Conservation (phyloP, 64 coral and sea anemone genomes). For the Montipora efflorescens region DNA sequence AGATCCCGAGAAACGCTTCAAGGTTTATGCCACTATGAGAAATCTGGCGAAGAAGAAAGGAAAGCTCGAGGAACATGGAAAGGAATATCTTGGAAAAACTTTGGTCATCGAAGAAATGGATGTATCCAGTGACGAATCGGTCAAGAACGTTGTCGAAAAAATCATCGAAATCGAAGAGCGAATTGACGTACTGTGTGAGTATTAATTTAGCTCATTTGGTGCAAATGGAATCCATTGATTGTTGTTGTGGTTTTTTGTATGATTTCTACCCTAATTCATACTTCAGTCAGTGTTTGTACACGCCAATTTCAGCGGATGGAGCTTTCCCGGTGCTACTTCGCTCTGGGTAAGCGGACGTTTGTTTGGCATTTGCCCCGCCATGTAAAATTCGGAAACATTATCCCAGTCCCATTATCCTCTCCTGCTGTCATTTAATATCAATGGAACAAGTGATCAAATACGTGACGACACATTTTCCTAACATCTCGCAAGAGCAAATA, state of each 20-base stretch:
- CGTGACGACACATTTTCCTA: too few species aligned
- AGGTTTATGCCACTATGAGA: constrained; percentile 42
- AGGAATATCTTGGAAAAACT: constrained; percentile 62
- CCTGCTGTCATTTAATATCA: too few species aligned
- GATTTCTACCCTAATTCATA: too few species aligned
- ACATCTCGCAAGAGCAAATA: too few species aligned
- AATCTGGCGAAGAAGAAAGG: constrained; percentile 73
- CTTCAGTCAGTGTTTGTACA: not conserved
- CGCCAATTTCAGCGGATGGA: not conserved
- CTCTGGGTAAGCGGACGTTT: too few species aligned
- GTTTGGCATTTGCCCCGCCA: too few species aligned
- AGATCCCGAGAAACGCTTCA: constrained; percentile 72
- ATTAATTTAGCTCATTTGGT: not conserved
- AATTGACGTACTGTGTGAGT: constrained; percentile 83
- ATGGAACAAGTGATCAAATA: too few species aligned
- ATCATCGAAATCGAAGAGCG: constrained; percentile 58
- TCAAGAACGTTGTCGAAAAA: constrained; percentile 60
- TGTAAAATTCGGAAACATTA: too few species aligned
- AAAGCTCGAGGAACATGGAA: constrained; percentile 45
- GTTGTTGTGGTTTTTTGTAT: too few species aligned
- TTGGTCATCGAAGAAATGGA: constrained; percentile 71
- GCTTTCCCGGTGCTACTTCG: not conserved
- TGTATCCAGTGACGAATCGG: constrained; percentile 82
- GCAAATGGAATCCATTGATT: too few species aligned
- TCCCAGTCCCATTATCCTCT: too few species aligned